Evolutionary conservation across 2,113 vertebrate genomes (phyloP), one percentile per base, ranked within the genome.

Genomic region (Rhea americana): DNA sequence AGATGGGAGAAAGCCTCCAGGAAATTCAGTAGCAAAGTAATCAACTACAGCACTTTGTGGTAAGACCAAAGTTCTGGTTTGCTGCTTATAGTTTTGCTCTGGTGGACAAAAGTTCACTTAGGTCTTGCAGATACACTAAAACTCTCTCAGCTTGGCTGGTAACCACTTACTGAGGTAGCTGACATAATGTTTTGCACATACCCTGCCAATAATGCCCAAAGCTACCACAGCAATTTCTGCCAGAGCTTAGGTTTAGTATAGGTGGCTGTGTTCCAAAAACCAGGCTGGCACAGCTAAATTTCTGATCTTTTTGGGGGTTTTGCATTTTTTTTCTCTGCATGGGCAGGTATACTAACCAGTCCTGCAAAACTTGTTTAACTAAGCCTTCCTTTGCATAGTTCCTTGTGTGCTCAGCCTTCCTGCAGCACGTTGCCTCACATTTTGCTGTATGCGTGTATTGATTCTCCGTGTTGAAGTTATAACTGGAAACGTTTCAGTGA

Each of bases 301-400:
- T 35, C 41, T 43, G 41, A 72, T 28, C 68, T 83, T 82, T 18
- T 45, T 9, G 35, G 35, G 35, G 35, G 35, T 35, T 35, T 35
- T 35, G 35, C 35, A 35, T 55, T 30, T 18, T 18, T 32, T 30
- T 32, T 16, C 28, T 15, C 21, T 94, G 5, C 41, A 66, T 32
- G 77, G 85, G 88, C 77, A 91, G 86, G 81, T 81, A 51, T 72
- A 19, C 48, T 37, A 79, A 88, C 37, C 28, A 39, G 53, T 71
- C 91, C 85, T 70, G 83, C 51, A 75, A 47, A 96, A 95, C 95
- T 90, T 43, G 96, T 93, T 94, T 22, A 83, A 85, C 91, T 41
- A 26, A 82, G 41, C 76, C 45, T 41, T 65, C 82, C 61, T 87
- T 85, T 75, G 71, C 76, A 43, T 26, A 5, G 67, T 41, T 96